Percentiles rank a stretch among this genome's conserved stretches.
These are phyloP conservation scores for Mythimna ferrago DNA, from an alignment of 2,888 invertebrate genomes.

Conservation along the genomic window DNA sequence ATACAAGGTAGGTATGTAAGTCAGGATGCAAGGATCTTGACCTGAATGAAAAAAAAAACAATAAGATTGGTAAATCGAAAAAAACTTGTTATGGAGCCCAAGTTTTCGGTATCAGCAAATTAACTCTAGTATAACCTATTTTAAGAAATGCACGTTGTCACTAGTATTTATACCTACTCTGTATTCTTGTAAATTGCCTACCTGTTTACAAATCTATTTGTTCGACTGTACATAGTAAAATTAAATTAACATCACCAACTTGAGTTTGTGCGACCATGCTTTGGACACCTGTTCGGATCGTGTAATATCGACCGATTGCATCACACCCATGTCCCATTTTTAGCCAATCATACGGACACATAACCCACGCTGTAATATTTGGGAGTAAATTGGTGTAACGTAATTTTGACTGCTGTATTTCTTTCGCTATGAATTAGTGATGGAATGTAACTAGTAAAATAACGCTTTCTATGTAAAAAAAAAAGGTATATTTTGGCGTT, in stretches of 20 bases:
- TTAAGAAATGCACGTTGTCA: neutral
- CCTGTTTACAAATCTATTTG: constrained; percentile 10
- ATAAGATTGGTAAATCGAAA: neutral
- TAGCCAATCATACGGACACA: neutral
- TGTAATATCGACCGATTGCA: neutral
- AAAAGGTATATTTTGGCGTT: constrained; percentile 38
- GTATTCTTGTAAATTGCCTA: neutral
- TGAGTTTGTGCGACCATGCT: neutral
- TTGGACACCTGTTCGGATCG: neutral
- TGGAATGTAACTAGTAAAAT: constrained; percentile 34
- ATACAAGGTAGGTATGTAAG: no score
- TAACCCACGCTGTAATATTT: neutral
- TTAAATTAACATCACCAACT: neutral
- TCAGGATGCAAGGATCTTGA: no score
- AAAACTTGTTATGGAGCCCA: neutral
- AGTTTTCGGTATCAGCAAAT: neutral
- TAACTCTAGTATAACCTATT: neutral
- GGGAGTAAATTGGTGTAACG: neutral
- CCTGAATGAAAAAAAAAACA: no score
- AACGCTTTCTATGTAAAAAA: constrained; percentile 33
- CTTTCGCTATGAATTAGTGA: constrained; percentile 28
- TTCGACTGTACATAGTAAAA: constrained; percentile 1
- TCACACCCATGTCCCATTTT: neutral
- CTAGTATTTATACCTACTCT: neutral
- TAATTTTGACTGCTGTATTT: constrained; percentile 22